phyloP scores from a whole-genome alignment of 2,888 invertebrate species.

The Heterodera filipjevi region DNA sequence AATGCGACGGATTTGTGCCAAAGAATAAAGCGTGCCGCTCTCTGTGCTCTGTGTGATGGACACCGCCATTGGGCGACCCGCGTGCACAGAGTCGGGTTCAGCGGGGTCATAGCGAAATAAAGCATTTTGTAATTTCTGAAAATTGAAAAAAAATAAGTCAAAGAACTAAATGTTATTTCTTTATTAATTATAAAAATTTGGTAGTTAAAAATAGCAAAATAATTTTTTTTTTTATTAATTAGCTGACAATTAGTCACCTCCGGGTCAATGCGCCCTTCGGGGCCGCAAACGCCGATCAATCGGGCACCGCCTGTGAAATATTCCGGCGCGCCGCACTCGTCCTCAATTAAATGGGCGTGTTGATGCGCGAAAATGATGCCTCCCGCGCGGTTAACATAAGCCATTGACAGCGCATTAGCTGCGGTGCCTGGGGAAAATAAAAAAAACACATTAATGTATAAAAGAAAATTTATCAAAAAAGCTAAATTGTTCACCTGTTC shows the following conservation, averaged over 20 bases:
- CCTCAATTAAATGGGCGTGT: slow-evolving; percentile 32
- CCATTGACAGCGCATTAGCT: slow-evolving; percentile 33
- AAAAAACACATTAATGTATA: background rate
- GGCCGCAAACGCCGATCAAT: slow-evolving; percentile 26
- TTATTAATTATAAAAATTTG: too few relatives aligned
- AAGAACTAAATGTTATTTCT: too few relatives aligned
- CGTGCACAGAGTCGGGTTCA: slow-evolving; percentile 29
- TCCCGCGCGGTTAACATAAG: slow-evolving; percentile 30
- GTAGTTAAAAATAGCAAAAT: too few relatives aligned
- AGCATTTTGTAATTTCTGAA: background rate
- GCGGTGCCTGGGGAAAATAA: slow-evolving; percentile 28
- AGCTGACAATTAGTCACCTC: too few relatives aligned
- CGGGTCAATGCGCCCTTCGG: slow-evolving; percentile 26
- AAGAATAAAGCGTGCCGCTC: slow-evolving; percentile 32
- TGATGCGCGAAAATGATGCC: slow-evolving; percentile 32
- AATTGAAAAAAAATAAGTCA: background rate
- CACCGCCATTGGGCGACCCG: slow-evolving; percentile 32
- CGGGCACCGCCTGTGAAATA: slow-evolving; percentile 35
- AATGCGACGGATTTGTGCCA: slow-evolving; percentile 26
- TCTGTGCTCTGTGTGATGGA: slow-evolving; percentile 32
- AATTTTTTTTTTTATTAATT: too few relatives aligned
- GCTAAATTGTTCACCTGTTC: slow-evolving; percentile 28
- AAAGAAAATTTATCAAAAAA: too few relatives aligned
- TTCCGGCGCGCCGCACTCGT: slow-evolving; percentile 34
- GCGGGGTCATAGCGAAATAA: slow-evolving; percentile 24